phyloP scores from a whole-genome alignment of 2,797 vertebrate species.

The Cichlasoma orientale region DNA sequence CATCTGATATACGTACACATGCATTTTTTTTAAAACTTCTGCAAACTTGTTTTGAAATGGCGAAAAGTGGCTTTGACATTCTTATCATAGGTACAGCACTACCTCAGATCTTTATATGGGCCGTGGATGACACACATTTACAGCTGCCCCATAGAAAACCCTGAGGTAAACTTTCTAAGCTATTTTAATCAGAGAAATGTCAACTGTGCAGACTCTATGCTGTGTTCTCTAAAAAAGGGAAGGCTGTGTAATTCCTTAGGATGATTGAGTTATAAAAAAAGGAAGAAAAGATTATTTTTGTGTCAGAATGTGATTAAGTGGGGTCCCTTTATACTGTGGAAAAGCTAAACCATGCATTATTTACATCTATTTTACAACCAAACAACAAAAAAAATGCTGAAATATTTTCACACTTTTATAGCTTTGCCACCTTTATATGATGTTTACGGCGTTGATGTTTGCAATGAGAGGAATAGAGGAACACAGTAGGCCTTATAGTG shows the following conservation, averaged over 20 bases:
- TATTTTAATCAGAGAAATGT: constrained; percentile 70
- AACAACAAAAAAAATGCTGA: constrained; percentile 63
- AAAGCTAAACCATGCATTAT: constrained; percentile 42
- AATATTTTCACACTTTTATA: constrained; percentile 75
- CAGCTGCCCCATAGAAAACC: constrained; percentile 47
- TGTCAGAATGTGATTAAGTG: constrained; percentile 35
- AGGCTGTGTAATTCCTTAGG: constrained; percentile 40
- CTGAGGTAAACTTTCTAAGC: constrained; percentile 60
- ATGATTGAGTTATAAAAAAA: constrained; percentile 9
- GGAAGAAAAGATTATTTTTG: constrained; percentile 15
- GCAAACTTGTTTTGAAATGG: constrained; percentile 49
- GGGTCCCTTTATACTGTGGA: constrained; percentile 59
- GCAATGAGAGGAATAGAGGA: constrained; percentile 37
- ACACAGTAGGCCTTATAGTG: constrained; percentile 37
- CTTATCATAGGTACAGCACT: constrained; percentile 71
- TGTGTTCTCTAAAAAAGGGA: constrained; percentile 61
- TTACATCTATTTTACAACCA: constrained; percentile 66
- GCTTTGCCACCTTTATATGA: constrained; percentile 66
- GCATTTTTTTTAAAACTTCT: background rate
- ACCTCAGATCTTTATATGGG: constrained; percentile 74
- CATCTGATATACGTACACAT: background rate
- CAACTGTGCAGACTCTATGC: constrained; percentile 58
- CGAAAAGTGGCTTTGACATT: constrained; percentile 63
- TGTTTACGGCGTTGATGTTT: constrained; percentile 75
- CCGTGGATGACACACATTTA: constrained; percentile 41